Conservation (phyloP, 2,888 invertebrate genomes). For the Caenorhabditis parvicauda region DNA sequence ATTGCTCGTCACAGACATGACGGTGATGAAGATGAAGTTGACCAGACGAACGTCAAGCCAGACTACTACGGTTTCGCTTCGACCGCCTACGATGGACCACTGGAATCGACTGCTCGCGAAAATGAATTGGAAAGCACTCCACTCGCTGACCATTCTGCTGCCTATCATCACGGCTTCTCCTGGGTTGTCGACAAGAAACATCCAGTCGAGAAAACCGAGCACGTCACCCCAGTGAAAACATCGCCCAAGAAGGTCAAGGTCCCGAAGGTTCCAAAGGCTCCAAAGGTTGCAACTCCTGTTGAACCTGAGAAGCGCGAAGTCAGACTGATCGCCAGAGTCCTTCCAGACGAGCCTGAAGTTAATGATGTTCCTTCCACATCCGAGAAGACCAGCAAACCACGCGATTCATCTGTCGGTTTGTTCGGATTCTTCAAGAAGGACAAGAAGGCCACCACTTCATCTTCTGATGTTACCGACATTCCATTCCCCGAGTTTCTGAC, state of each 20-base stretch:
- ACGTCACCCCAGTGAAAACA: no score
- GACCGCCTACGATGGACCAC: conserved; percentile 6
- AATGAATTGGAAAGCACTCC: conserved; percentile 13
- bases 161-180: conserved; percentile 18
- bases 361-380: not conserved
- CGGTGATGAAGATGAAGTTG: conserved; percentile 23
- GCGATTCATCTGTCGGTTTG: no score
- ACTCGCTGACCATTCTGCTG: conserved; percentile 9
- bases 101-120: conserved; percentile 3
- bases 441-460: no score
- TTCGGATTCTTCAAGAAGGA: no score
- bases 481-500: no score
- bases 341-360: conserved; percentile 8
- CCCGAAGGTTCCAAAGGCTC: no score
- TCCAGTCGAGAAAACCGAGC: not conserved
- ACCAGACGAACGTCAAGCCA: conserved; percentile 2
- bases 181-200: conserved; percentile 10
- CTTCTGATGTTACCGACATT: no score
- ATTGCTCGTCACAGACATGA: conserved; percentile 26
- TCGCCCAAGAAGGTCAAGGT: no score
- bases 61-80: conserved; percentile 7
- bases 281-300: no score
- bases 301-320: conserved; percentile 2
- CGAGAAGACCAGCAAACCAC: no score
- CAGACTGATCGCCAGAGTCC: conserved; percentile 13